Percentiles rank a stretch among this genome's conserved stretches.
Conservation (phyloP, 2,113 vertebrate species). For the Atrichornis clamosus region DNA sequence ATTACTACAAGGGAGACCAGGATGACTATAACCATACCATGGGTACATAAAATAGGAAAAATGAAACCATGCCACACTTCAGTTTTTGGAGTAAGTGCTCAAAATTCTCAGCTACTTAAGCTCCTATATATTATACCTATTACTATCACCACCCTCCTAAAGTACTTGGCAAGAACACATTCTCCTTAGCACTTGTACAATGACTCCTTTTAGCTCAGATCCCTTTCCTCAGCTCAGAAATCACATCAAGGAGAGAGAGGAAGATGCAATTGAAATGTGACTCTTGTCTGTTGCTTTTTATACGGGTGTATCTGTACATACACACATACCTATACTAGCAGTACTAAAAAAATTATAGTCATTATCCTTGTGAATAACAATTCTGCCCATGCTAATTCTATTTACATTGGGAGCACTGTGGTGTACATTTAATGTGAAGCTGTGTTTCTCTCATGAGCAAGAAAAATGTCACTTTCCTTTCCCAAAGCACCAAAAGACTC, state of each 20-base stretch:
- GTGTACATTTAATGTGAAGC: background rate
- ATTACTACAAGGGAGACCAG: fast-evolving
- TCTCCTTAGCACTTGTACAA: background rate
- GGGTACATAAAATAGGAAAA: background rate
- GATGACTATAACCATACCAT: background rate
- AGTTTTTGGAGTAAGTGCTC: background rate
- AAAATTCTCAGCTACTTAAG: background rate
- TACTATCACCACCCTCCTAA: background rate
- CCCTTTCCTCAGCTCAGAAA: background rate
- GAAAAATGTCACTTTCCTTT: conserved; percentile 10
- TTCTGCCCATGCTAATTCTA: background rate
- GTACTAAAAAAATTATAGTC: background rate
- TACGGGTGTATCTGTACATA: no score
- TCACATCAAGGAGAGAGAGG: background rate
- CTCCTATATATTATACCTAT: background rate
- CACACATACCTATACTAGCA: background rate
- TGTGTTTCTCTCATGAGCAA: background rate
- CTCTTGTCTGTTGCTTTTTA: background rate
- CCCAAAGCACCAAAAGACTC: conserved; percentile 34
- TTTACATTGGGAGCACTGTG: background rate
- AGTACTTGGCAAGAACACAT: background rate
- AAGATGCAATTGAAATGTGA: background rate
- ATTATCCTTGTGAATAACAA: background rate
- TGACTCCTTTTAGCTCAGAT: background rate
- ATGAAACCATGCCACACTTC: background rate